Conservation (phyloP, 2,888 invertebrate genomes). For the Drosophila putrida region DNA sequence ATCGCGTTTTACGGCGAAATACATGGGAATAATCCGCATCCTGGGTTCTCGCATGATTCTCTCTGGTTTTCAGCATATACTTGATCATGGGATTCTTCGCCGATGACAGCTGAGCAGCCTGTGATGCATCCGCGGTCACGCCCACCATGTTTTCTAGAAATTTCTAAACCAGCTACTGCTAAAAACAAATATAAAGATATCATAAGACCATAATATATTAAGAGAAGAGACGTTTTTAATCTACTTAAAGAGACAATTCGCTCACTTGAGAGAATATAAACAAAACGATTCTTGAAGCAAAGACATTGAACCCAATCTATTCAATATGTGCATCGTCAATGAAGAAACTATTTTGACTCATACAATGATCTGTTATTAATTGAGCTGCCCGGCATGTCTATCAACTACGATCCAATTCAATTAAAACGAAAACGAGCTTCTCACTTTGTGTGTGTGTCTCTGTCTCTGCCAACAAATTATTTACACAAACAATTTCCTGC, state of each 20-base stretch:
- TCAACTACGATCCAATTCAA: slow-evolving; percentile 12
- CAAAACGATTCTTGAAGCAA: slow-evolving; percentile 28
- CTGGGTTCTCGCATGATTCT: slow-evolving; percentile 83
- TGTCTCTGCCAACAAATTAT: slow-evolving; percentile 9
- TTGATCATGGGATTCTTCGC: slow-evolving; percentile 84
- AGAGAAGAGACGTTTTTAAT: neutral
- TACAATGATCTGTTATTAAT: slow-evolving; percentile 52
- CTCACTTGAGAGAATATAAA: slow-evolving; percentile 13
- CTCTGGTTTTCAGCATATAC: slow-evolving; percentile 84
- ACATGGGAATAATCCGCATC: slow-evolving; percentile 85
- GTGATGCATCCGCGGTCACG: slow-evolving; percentile 66
- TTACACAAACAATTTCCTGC: slow-evolving; percentile 8
- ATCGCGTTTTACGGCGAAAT: slow-evolving; percentile 83
- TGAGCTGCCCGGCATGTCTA: slow-evolving; percentile 31
- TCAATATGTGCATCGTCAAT: slow-evolving; percentile 37
- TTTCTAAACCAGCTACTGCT: slow-evolving; percentile 18
- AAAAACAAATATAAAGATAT: slow-evolving; percentile 6
- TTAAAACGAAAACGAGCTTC: slow-evolving; percentile 4
- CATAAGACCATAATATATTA: neutral
- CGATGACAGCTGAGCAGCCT: slow-evolving; percentile 71
- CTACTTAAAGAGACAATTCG: slow-evolving; percentile 6
- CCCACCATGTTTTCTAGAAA: slow-evolving; percentile 81
- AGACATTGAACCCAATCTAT: slow-evolving; percentile 71
- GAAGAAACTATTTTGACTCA: slow-evolving; percentile 5
- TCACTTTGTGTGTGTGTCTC: slow-evolving; percentile 4